Evolutionary conservation across 2,888 invertebrate genomes (phyloP).

Genomic region (Parnassius glacialis): DNA sequence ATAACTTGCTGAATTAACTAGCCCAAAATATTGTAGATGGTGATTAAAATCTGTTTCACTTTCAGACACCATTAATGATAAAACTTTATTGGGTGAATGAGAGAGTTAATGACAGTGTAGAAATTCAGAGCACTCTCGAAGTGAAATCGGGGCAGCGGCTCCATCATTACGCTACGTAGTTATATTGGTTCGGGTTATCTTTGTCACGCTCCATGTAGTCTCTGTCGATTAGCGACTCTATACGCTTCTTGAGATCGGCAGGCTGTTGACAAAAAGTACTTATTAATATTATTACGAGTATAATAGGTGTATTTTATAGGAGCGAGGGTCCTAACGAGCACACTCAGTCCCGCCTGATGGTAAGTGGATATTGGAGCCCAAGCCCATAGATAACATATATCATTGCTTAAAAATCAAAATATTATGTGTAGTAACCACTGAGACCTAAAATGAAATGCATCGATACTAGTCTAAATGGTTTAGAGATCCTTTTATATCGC

Average conservation of each 20-base stretch:
- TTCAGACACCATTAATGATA: constrained; percentile 3
- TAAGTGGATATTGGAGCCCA: too few species aligned
- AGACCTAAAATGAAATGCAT: too few species aligned
- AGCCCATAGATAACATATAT: too few species aligned
- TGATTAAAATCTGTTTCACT: constrained; percentile 9
- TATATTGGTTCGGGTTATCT: constrained; percentile 98
- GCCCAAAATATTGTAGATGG: neutral
- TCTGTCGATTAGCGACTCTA: constrained; percentile 98
- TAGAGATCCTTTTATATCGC: too few species aligned
- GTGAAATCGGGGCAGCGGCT: constrained; percentile 5
- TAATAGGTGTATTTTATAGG: too few species aligned
- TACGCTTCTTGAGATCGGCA: constrained; percentile 98
- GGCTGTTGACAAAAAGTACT: constrained; percentile 83
- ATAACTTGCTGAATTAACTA: neutral
- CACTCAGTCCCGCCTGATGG: too few species aligned
- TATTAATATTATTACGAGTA: too few species aligned
- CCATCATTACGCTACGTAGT: constrained; percentile 95
- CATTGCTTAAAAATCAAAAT: too few species aligned
- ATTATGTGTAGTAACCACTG: too few species aligned
- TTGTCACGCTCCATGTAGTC: constrained; percentile 99
- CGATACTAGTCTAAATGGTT: too few species aligned
- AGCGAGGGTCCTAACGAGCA: too few species aligned
- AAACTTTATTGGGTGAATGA: constrained; percentile 1
- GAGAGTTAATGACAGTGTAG: constrained; percentile 2
- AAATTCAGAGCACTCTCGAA: constrained; percentile 9